Evolutionary conservation across 2,888 invertebrate genomes (phyloP).

Genomic region (Alloplasta piceator): DNA sequence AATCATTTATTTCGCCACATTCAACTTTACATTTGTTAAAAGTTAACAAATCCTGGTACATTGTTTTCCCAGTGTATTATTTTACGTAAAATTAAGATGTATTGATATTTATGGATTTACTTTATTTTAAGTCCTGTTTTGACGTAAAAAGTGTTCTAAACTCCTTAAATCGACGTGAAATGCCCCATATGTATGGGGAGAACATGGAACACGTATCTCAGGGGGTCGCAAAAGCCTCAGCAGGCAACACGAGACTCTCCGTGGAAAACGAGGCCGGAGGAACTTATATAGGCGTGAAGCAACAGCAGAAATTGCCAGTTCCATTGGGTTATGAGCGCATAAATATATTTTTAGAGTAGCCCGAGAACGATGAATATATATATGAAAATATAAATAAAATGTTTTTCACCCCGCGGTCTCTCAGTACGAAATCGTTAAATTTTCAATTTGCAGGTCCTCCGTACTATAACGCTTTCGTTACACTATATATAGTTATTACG

Average conservation of each 20-base stretch:
- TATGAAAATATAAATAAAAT: no score
- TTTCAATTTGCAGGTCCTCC: conserved; percentile 69
- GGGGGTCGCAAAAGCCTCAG: background rate
- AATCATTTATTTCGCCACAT: no score
- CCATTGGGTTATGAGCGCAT: conserved; percentile 75
- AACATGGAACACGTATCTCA: no score
- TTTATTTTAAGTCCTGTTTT: no score
- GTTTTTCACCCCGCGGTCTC: conserved; percentile 18
- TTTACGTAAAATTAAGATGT: no score
- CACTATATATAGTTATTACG: background rate
- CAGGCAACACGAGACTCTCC: background rate
- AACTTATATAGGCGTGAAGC: conserved; percentile 23
- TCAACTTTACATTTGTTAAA: no score
- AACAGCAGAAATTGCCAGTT: conserved; percentile 32
- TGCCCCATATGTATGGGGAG: no score
- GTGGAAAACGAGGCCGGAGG: conserved; percentile 3
- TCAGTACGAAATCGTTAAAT: conserved; percentile 71
- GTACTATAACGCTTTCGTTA: conserved; percentile 4
- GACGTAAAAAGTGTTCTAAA: no score
- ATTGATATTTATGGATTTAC: no score
- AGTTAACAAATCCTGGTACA: no score
- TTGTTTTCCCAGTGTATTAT: no score
- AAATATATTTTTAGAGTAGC: conserved; percentile 80
- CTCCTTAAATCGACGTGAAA: no score
- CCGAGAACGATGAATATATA: conserved; percentile 30